Percentiles rank a stretch among this genome's conserved stretches.
Evolutionary conservation across 2,888 invertebrate species (phyloP).

Genomic region (Eutolmus rufibarbis): DNA sequence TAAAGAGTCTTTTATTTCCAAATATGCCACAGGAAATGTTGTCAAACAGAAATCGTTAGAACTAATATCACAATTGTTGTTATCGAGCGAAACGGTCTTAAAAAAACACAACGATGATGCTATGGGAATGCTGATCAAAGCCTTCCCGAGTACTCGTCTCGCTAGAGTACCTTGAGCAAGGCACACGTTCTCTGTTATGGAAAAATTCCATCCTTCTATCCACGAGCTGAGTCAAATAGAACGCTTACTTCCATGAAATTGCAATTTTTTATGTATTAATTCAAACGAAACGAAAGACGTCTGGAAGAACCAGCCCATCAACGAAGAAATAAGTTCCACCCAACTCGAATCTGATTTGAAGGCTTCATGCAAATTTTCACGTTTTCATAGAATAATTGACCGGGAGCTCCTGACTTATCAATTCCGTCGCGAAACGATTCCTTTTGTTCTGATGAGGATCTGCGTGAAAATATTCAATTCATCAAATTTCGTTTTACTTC

Average conservation of each 20-base stretch:
- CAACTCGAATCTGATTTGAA: constrained; percentile 15
- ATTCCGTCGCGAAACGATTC: not conserved
- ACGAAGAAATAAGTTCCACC: not conserved
- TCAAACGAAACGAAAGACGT: not conserved
- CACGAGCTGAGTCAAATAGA: not conserved
- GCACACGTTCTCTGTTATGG: not conserved
- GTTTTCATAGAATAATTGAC: constrained; percentile 18
- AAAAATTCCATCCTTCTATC: not conserved
- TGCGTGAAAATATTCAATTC: constrained; percentile 1
- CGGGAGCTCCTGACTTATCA: constrained; percentile 4
- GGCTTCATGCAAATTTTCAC: constrained; percentile 18
- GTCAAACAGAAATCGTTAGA: not conserved
- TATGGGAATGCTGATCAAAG: not conserved
- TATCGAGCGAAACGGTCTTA: not conserved
- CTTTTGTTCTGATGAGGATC: not conserved
- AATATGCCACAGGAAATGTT: not conserved
- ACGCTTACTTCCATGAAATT: not conserved
- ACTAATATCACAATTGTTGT: not conserved
- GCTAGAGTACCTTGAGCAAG: not conserved
- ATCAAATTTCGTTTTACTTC: not conserved
- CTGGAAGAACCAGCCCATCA: not conserved
- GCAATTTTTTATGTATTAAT: constrained; percentile 25
- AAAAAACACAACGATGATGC: not conserved
- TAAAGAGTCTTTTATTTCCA: not conserved
- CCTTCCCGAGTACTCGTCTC: not conserved